Evolutionary conservation across 2,113 vertebrate genomes (phyloP), one percentile per base, ranked within the genome.

Genomic region (Eulacestoma nigropectus): DNA sequence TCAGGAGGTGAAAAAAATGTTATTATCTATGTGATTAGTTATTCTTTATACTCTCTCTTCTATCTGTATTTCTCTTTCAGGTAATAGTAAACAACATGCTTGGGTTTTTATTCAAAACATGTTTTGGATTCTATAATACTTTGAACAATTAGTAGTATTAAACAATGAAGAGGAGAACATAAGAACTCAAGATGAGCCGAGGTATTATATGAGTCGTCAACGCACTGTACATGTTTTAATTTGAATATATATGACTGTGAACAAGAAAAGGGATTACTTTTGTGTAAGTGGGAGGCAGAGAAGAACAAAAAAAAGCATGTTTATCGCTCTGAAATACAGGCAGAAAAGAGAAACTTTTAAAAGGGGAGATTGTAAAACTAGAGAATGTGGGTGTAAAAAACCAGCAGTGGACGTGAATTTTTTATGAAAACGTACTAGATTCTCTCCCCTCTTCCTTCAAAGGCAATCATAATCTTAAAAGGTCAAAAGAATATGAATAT

Each of bases 401-500:
- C 0, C 13, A 87, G 2, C 15, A 44, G 39, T 25, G 7, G 72
- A 62, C 39, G 59, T 81, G 59, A 83, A 33, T 63, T 67, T 68
- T 85, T 76, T 27, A 56, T 62, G 30, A 65, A 87, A 76, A 89
- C 46, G 1, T 64, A 44, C 47, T 63, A 70, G 47, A 63, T 56
- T 87, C 15, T 90, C 37, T 62, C 17, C 5, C 67, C 9, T 85
- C 27, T 77, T 73, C n/a, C 47, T 90, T 96, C 78, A 95, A 70
- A 89, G n/a, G 39, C 50, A 70, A 83, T 69, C 29, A 7, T 91
- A 95, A 93, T 94, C 42, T 62, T 85, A 26, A 91, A 93, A 91
- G 70, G 67, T 90, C 72, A 86, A 83, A 96, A 86, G 37, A 76
- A 79, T 76, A 89, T 50, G 39, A 90, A 93, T 80, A 91, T 64